Base-by-base conservation (phyloP, 2,888 invertebrate genomes). In the Chymomyza amoena region DNA sequence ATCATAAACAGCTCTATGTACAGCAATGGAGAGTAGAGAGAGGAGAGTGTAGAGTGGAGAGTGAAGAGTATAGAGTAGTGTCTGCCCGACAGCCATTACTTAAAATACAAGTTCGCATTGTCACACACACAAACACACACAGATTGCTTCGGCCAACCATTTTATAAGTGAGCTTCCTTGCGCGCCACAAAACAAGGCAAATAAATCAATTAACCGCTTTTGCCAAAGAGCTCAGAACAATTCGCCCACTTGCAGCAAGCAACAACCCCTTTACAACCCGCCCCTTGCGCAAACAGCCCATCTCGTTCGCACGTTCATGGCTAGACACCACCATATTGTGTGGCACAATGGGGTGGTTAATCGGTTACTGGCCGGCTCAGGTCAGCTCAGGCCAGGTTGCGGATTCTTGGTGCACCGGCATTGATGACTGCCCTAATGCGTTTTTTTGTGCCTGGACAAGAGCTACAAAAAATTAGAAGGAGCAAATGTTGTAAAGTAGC, bases 201-300 rank as follows among this genome's bases (percentile, higher is more conserved):
- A 84, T 84, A 84, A 84, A 84, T 84, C 88, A 84, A 84, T 84
- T 84, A 84, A 80, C 65, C 70, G 70, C 72, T 9, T 73, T 85
- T 81, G 71, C 70, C 67, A 36, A n/a, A 45, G 10, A 45, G 39
- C 39, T 45, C 13, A 45, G 39, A 32, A 32, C 56, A 56, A 54
- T 13, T 74, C 67, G 77, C 39, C 39, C 39, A 45, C 39, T 45
- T 45, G 39, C 39, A 45, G n/a, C n/a, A n/a, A n/a, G n/a, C n/a
- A 45, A 13, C 39, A 32, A 45, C 10, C 39, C 39, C 39, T 13
- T 45, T 45, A 13, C 25, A 45, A 13, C 39, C 39, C 39, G 39
- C 39, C 36, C 36, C 36, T 6, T 68, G 78, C 70, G 71, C 72
- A 68, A 72, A 69, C 72, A 56, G 60, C 57, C 25, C 32, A 52